Conservation (phyloP, 1,140 invertebrate genomes). For the Drosophila miranda region DNA sequence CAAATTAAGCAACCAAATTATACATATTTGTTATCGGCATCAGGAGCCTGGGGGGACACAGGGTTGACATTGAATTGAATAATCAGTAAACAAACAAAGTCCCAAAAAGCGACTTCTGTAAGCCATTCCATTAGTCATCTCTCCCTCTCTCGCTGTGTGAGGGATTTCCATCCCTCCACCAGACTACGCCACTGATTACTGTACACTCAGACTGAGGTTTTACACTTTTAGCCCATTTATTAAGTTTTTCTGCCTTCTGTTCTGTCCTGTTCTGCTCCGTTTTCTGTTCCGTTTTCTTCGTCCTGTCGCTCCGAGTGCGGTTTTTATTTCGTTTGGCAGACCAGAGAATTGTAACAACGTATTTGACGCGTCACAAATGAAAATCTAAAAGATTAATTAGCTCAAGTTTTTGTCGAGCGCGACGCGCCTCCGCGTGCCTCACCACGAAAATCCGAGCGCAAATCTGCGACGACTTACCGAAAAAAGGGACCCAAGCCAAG, state of each 20-base stretch:
- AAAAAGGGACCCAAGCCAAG: conserved; percentile 8
- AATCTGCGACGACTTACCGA: conserved; percentile 65
- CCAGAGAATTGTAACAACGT: conserved; percentile 69
- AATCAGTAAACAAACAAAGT: conserved; percentile 56
- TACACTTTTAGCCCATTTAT: conserved; percentile 76
- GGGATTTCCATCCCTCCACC: conserved; percentile 22
- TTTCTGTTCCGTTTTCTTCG: neutral
- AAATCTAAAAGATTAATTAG: conserved; percentile 81
- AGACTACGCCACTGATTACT: conserved; percentile 61
- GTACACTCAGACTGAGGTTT: conserved; percentile 56
- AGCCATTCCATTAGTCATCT: conserved; percentile 75
- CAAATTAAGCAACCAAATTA: conserved; percentile 48
- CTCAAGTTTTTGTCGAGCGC: conserved; percentile 69
- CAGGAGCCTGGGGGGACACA: neutral
- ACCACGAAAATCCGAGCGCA: conserved; percentile 51
- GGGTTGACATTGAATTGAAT: conserved; percentile 48
- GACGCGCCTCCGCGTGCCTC: conserved; percentile 18
- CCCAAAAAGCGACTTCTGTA: conserved; percentile 46
- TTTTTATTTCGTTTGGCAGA: conserved; percentile 77
- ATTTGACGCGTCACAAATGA: conserved; percentile 80
- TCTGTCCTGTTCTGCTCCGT: neutral
- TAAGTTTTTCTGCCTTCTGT: conserved; percentile 39
- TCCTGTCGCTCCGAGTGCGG: conserved; percentile 42
- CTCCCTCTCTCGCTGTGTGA: conserved; percentile 10
- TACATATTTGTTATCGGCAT: conserved; percentile 43